phyloP scores from a whole-genome alignment of 2,888 invertebrate genomes.

The Phortica okadai region DNA sequence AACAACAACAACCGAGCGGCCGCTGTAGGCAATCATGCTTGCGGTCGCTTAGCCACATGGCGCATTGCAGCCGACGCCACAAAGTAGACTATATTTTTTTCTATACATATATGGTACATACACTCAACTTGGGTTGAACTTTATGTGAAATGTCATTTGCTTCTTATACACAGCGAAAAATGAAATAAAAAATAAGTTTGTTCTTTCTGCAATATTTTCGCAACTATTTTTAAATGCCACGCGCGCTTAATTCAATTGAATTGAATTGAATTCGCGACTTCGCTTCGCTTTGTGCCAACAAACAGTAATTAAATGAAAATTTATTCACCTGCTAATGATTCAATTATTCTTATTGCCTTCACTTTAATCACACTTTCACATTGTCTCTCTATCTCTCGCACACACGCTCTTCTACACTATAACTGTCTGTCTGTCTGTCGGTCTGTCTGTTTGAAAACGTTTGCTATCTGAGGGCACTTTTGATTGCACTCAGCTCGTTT shows the following conservation, averaged over 20 bases:
- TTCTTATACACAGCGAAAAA: too few relatives aligned
- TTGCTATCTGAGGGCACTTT: too few relatives aligned
- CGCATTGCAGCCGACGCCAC: constrained; percentile 35
- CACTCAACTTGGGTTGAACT: too few relatives aligned
- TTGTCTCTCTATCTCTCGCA: too few relatives aligned
- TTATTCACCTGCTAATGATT: constrained; percentile 61
- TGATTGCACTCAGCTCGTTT: constrained; percentile 4
- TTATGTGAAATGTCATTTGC: too few relatives aligned
- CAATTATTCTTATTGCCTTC: constrained; percentile 63
- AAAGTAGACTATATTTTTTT: constrained; percentile 24
- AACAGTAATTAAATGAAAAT: constrained; percentile 58
- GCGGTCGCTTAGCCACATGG: constrained; percentile 49
- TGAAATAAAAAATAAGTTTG: too few relatives aligned
- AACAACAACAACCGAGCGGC: constrained; percentile 33
- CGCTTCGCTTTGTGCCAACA: background rate
- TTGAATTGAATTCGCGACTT: background rate
- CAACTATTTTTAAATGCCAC: too few relatives aligned
- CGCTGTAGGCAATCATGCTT: constrained; percentile 60
- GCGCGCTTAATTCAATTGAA: too few relatives aligned
- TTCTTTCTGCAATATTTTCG: too few relatives aligned
- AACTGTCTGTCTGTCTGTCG: too few relatives aligned
- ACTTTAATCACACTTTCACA: background rate
- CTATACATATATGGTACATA: background rate
- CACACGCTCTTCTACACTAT: too few relatives aligned
- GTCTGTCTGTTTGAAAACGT: too few relatives aligned